Evolutionary conservation across 2,113 vertebrate species (phyloP).

Genomic region (Vireo altiloquus): DNA sequence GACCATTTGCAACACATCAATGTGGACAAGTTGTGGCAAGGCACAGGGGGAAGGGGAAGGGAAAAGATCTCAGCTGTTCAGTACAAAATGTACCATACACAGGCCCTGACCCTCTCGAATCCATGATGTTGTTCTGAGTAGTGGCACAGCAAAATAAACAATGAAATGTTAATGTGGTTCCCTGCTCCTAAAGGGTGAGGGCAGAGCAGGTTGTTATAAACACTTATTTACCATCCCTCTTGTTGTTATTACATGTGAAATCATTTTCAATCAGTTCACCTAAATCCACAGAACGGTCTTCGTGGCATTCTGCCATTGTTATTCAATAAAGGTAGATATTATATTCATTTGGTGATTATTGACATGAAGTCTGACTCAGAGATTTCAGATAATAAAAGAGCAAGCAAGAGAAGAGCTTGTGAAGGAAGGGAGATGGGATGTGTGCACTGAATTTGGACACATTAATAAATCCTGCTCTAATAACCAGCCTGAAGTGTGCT

Average conservation of each 20-base stretch:
- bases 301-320: not conserved
- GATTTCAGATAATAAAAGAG: not conserved
- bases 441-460: not conserved
- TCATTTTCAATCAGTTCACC: not conserved
- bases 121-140: not conserved
- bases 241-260: not conserved
- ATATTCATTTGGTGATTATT: not conserved
- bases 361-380: not conserved
- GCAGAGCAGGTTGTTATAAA: not conserved
- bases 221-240: not conserved
- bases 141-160: not conserved
- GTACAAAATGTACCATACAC: no score
- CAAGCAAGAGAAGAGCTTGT: not conserved
- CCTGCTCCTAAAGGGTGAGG: not conserved
- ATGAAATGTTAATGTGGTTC: not conserved
- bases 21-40: not conserved
- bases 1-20: not conserved
- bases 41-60: not conserved
- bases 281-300: not conserved
- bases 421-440: not conserved
- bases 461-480: not conserved
- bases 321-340: not conserved
- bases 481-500: not conserved
- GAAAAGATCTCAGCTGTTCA: not conserved
- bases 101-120: not conserved